A percentile compares a stretch with the other conserved stretches of the same genome.
Conservation (phyloP, 2,797 vertebrate genomes). For the Arnoldichthys spilopterus region DNA sequence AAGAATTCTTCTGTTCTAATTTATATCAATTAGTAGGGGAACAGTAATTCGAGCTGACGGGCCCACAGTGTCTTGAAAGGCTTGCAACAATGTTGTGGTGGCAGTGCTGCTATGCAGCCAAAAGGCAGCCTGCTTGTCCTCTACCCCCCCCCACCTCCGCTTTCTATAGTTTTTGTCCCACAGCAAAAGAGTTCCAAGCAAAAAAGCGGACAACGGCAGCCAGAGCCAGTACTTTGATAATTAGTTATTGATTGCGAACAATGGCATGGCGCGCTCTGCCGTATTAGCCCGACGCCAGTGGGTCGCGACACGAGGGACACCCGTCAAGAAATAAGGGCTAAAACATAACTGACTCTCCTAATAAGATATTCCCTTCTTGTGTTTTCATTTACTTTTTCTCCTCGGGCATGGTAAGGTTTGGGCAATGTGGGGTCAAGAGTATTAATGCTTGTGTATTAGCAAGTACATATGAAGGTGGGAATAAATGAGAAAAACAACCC, state of each 20-base stretch:
- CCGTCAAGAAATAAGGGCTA: slow-evolving; percentile 85
- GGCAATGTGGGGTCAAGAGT: slow-evolving; percentile 77
- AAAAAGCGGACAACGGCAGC: slow-evolving; percentile 79
- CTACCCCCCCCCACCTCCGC: slow-evolving; percentile 55
- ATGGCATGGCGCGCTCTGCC: slow-evolving; percentile 82
- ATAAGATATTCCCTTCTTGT: slow-evolving; percentile 81
- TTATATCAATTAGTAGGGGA: slow-evolving; percentile 92
- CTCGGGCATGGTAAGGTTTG: slow-evolving; percentile 73
- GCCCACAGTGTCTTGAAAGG: slow-evolving; percentile 89
- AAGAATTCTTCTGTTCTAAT: slow-evolving; percentile 95
- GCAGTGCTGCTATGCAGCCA: slow-evolving; percentile 86
- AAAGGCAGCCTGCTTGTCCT: slow-evolving; percentile 86
- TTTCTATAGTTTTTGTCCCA: slow-evolving; percentile 74
- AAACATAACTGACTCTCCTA: slow-evolving; percentile 82
- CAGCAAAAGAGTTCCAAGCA: slow-evolving; percentile 87
- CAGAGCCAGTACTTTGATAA: slow-evolving; percentile 91
- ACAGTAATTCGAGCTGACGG: slow-evolving; percentile 92
- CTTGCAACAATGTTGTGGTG: slow-evolving; percentile 85
- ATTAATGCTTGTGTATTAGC: slow-evolving; percentile 79
- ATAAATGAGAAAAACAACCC: slow-evolving; percentile 75
- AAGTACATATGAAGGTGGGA: slow-evolving; percentile 77
- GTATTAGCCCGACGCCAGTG: slow-evolving; percentile 90
- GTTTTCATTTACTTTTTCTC: slow-evolving; percentile 73
- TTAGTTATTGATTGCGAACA: slow-evolving; percentile 99
- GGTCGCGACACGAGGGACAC: slow-evolving; percentile 85